phyloP scores from a whole-genome alignment of 2,888 invertebrate species.

The Brenthis hecate region DNA sequence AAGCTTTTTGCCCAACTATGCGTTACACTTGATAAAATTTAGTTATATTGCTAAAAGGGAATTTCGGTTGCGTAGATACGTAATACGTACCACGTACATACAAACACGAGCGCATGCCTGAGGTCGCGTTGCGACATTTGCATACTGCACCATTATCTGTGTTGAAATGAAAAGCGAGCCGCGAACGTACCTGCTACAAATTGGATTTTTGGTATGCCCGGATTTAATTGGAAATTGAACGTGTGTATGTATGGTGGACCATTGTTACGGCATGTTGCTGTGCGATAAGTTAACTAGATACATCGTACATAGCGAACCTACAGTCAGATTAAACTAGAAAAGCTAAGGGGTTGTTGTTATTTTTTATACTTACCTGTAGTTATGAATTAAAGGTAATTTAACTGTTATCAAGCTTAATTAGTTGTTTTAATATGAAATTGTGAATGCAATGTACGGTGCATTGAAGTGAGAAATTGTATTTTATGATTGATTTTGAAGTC shows the following conservation, averaged over 20 bases:
- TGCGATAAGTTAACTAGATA: neutral
- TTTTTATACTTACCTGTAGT: no score
- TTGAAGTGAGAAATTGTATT: conserved; percentile 8
- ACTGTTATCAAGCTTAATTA: neutral
- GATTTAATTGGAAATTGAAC: conserved; percentile 8
- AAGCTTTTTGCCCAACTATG: no score
- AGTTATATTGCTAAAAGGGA: neutral
- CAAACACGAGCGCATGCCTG: neutral
- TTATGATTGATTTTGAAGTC: neutral
- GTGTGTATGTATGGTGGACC: neutral
- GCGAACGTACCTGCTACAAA: conserved; percentile 9
- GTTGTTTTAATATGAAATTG: neutral
- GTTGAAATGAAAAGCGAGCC: neutral
- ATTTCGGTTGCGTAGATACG: neutral
- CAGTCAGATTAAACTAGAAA: no score
- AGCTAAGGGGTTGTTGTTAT: no score
- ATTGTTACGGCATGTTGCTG: neutral
- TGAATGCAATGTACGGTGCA: neutral
- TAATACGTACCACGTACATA: neutral
- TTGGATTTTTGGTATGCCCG: neutral
- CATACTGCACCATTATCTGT: conserved; percentile 5
- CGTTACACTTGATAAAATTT: no score
- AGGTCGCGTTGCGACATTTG: conserved; percentile 8
- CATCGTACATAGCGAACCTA: no score
- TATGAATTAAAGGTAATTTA: neutral